Conservation (phyloP, 2,797 vertebrate genomes). For the Chanos chanos region DNA sequence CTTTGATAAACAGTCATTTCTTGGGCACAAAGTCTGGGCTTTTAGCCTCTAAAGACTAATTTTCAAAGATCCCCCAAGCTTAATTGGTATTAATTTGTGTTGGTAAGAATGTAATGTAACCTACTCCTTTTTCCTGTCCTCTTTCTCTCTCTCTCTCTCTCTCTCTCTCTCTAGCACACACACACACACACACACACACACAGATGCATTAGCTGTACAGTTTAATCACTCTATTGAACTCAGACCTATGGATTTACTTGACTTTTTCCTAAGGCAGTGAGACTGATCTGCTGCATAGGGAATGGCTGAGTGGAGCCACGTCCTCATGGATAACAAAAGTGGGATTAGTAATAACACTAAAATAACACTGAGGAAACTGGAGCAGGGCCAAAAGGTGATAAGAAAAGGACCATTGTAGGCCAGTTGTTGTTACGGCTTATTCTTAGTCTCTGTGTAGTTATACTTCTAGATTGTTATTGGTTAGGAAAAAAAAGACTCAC, state of each 20-base stretch:
- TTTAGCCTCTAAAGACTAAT: too few species aligned
- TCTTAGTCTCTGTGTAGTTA: slow-evolving; percentile 46
- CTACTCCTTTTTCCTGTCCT: too few species aligned
- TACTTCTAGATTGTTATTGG: too few species aligned
- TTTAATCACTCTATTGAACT: slow-evolving; percentile 38
- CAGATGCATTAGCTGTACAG: slow-evolving; percentile 28
- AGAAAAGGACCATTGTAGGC: slow-evolving; percentile 67
- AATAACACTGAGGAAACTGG: slow-evolving; percentile 57
- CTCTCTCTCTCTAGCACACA: slow-evolving; percentile 1
- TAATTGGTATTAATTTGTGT: too few species aligned
- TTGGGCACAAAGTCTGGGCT: too few species aligned
- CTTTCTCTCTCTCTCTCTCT: background rate
- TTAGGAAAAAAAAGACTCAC: too few species aligned
- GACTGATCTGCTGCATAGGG: background rate
- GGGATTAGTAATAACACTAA: slow-evolving; percentile 64
- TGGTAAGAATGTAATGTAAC: too few species aligned
- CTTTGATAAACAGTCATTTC: too few species aligned
- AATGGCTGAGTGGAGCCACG: background rate
- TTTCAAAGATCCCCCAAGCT: too few species aligned
- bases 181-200: background rate
- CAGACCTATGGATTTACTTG: slow-evolving; percentile 41
- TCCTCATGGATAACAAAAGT: slow-evolving; percentile 30
- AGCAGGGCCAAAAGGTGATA: slow-evolving; percentile 42
- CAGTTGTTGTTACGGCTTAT: slow-evolving; percentile 56
- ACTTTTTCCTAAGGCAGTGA: background rate